Base-by-base conservation (phyloP, 2,888 invertebrate genomes). In the Stramonita haemastoma region DNA sequence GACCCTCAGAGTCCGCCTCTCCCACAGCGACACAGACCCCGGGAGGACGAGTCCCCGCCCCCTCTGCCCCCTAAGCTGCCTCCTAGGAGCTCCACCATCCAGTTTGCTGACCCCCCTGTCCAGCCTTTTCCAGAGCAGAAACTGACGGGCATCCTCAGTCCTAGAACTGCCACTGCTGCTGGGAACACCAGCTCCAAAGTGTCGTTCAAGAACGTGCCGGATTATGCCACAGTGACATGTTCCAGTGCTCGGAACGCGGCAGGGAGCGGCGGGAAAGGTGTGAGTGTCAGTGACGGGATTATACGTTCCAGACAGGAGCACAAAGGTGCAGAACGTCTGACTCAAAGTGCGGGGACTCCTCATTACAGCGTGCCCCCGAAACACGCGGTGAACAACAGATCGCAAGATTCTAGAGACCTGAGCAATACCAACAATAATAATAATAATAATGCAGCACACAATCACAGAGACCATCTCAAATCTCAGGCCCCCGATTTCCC, bases 21-120 rank as follows among this genome's bases (percentile, higher is more conserved):
- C 13, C 87, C 87, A 46, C 87, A 87, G 13, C 34, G 87, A 26
- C 87, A 87, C 87, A 87, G 22, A 46, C 34, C 36, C 36, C 26
- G 36, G 46, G 87, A 87, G 22, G 70, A 73, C 17, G 87, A 46
- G 36, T 46, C 73, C 29, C 73, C 73, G 0, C 87, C 87, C 8
- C 86, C 86, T 26, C 32, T 86, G 19, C 86, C 86, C 0, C 87
- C 87, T 22, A 87, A 87, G 56, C 73, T 87, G 26, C 87, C 87
- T n/a, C 87, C 87, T 19, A 66, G 87, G 22, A 73, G 87, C n/a
- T 73, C 46, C 87, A 87, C 87, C n/a, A 87, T 87, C 56, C 87
- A 87, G 46, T 87, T 87, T 29, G 87, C 87, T 36, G 87, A 87
- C 22, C 87, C 87, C 2, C 87, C 87, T 17, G 87, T 87, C 0